Base-by-base conservation (phyloP, 2,797 vertebrate genomes). In the Hemitrygon akajei region DNA sequence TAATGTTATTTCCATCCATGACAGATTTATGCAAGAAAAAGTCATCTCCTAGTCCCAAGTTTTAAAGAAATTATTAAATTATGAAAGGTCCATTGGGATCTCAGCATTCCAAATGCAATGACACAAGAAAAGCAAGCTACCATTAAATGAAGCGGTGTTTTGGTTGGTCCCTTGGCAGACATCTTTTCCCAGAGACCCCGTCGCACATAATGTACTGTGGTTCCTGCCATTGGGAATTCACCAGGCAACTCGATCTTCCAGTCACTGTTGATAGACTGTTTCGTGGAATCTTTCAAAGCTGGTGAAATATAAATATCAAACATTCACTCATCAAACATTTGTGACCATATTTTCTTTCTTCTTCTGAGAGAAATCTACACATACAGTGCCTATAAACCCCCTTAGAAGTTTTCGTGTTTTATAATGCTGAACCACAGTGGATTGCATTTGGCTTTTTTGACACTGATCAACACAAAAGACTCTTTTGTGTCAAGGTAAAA, bases 191-290 rank as follows among this genome's bases (percentile, higher is more conserved):
- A 99, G 69, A 99, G 96, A 94, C 99, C 99, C 95, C 98, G 97
- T 94, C 99, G 96, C 93, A 99, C 98, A 34, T 99, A 99, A 96
- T 98, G 98, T 93, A 99, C 97, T 0, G 97, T 99, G 3, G 98
- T 99, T 94, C 99, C 99, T 16, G 98, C 99, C 76, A 99, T 97
- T 96, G 99, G 97, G 95, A 99, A 99, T 95, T 99, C 99, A 94
- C 99, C 99, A 0, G 99, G 98, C 95, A 99, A 98, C 95, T 99
- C 98, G 86, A 99, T 99, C 97, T 99, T 99, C 99, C 99, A 99
- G 96, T 99, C 98, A 1, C 97, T 99, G 96, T 99, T 99, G 97
- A 99, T 99, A 96, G 98, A 99, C 96, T 96, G 97, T 96, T 98
- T 98, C 94, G 97, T 96, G 93, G 98, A 98, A 96, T 99, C 99